Conservation (phyloP, 2,888 invertebrate genomes). For the Tetanocera ferruginea region DNA sequence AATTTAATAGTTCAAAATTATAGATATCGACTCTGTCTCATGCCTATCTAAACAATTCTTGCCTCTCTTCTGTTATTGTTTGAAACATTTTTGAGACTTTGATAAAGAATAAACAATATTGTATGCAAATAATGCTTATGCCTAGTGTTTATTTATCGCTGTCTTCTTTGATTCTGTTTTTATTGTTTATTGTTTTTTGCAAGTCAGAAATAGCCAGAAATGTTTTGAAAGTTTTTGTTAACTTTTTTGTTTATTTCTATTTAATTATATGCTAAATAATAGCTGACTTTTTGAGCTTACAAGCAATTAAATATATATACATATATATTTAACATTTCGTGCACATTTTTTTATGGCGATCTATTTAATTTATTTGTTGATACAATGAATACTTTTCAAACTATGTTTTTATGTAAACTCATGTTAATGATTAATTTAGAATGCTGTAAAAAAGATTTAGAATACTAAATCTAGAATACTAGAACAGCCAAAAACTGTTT, state of each 20-base stretch:
- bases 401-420: not conserved
- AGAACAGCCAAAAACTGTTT: too few species aligned
- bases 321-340: not conserved
- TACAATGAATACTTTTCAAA: not conserved
- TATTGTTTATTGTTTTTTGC: not conserved
- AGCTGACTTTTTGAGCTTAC: not conserved
- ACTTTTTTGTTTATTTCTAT: not conserved
- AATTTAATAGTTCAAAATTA: not conserved
- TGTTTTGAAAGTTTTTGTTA: slow-evolving; percentile 1
- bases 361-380: not conserved
- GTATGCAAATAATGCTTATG: not conserved
- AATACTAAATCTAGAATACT: too few species aligned
- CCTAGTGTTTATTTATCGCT: not conserved
- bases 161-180: not conserved
- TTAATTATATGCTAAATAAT: not conserved
- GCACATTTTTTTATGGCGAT: not conserved
- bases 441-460: too few species aligned
- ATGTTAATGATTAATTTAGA: too few species aligned
- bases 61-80: not conserved
- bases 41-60: not conserved
- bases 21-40: not conserved
- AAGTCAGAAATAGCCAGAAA: not conserved
- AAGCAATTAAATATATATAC: too few species aligned
- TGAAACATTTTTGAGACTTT: too few species aligned
- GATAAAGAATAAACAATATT: too few species aligned